phyloP scores from a whole-genome alignment of 2,113 vertebrate species.

The Dicrurus megarhynchus region DNA sequence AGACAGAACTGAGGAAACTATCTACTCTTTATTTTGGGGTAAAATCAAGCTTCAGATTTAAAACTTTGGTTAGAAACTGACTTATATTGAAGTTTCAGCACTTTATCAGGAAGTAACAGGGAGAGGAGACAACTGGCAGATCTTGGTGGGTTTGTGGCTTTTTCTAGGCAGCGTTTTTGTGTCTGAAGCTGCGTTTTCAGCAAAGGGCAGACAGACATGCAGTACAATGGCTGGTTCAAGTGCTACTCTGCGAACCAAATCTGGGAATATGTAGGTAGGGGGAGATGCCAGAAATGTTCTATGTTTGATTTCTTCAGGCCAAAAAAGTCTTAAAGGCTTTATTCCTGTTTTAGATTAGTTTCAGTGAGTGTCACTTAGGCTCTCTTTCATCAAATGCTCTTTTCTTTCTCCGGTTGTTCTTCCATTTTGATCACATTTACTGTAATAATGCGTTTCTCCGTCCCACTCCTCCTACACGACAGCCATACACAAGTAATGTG shows the following conservation, averaged over 20 bases:
- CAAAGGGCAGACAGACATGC: background rate
- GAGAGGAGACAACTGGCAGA: background rate
- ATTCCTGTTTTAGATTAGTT: background rate
- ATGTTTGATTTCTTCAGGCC: slow-evolving; percentile 19
- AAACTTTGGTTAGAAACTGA: background rate
- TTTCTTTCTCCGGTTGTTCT: background rate
- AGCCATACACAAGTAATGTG: background rate
- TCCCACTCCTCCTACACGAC: slow-evolving; percentile 6
- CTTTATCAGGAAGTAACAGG: background rate
- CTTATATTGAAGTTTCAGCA: background rate
- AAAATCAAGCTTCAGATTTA: background rate
- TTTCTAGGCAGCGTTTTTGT: background rate
- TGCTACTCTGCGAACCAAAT: background rate
- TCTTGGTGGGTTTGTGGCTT: background rate
- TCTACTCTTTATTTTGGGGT: background rate
- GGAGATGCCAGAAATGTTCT: background rate
- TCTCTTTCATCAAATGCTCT: background rate
- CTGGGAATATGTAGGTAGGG: background rate
- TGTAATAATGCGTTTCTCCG: slow-evolving; percentile 19
- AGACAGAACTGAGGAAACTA: background rate
- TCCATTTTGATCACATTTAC: slow-evolving; percentile 43
- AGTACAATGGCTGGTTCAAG: background rate
- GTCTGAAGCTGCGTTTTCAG: background rate
- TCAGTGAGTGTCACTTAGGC: background rate
- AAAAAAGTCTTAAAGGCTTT: background rate